Evolutionary conservation across 2,888 invertebrate species (phyloP).

Genomic region (Tachina fera): DNA sequence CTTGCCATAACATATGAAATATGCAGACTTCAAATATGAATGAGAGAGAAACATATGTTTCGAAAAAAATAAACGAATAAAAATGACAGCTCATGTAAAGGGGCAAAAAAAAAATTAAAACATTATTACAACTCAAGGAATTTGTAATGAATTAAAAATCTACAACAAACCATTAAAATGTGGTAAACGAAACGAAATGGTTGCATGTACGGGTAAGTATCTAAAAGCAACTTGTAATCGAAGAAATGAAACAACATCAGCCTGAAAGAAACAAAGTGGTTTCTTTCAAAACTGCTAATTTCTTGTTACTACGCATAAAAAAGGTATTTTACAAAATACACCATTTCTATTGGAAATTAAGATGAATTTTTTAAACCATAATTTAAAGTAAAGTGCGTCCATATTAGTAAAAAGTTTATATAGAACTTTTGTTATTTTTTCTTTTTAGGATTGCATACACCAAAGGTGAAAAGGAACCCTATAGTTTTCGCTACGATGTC

Average conservation of each 20-base stretch:
- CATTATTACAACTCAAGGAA: conserved; percentile 59
- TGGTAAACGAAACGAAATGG: conserved; percentile 20
- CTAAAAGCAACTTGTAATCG: conserved; percentile 30
- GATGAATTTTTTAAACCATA: neutral
- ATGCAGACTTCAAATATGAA: conserved; percentile 36
- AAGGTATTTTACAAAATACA: conserved; percentile 16
- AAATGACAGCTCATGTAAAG: conserved; percentile 7
- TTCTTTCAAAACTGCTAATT: conserved; percentile 59
- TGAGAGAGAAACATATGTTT: neutral
- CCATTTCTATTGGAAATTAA: conserved; percentile 7
- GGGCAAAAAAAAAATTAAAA: neutral
- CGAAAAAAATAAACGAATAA: neutral
- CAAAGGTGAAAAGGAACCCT: too few relatives aligned
- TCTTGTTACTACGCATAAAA: conserved; percentile 62
- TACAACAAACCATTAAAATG: conserved; percentile 50
- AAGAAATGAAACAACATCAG: conserved; percentile 28
- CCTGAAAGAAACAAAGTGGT: conserved; percentile 52
- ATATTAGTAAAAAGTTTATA: too few relatives aligned
- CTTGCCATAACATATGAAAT: conserved; percentile 40
- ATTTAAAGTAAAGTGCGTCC: neutral
- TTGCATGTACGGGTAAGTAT: conserved; percentile 6
- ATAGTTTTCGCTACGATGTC: too few relatives aligned
- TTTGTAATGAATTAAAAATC: conserved; percentile 66
- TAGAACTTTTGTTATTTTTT: too few relatives aligned
- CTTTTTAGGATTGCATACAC: too few relatives aligned